Evolutionary conservation across 2,797 vertebrate genomes (phyloP).

Genomic region (Ctenochaetus hawaiiensis): DNA sequence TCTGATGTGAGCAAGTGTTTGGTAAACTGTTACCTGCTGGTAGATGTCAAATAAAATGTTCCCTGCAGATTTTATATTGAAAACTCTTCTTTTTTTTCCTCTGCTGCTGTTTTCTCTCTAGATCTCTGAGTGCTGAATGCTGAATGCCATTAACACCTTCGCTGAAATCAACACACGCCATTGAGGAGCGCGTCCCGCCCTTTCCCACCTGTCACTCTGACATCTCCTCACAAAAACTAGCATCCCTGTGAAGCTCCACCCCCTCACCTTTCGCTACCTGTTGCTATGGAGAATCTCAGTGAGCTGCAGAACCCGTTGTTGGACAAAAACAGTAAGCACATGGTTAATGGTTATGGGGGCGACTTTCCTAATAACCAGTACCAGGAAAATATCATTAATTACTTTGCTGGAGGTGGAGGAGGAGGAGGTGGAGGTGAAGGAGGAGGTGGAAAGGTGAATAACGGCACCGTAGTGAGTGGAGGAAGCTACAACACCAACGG

Average conservation of each 20-base stretch:
- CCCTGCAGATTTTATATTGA: slow-evolving; percentile 16
- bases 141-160: slow-evolving; percentile 71
- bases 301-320: slow-evolving; percentile 95
- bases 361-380: slow-evolving; percentile 90
- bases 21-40: slow-evolving; percentile 47
- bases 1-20: slow-evolving; percentile 47
- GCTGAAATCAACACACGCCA: slow-evolving; percentile 25
- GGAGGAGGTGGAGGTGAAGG: slow-evolving; percentile 77
- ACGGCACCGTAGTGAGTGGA: slow-evolving; percentile 86
- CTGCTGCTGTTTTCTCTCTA: slow-evolving; percentile 55
- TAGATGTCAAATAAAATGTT: slow-evolving; percentile 27
- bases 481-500: slow-evolving; percentile 80
- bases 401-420: slow-evolving; percentile 86
- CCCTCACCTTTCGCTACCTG: slow-evolving; percentile 21
- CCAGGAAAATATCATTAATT: slow-evolving; percentile 95
- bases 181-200: slow-evolving; percentile 43
- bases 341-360: slow-evolving; percentile 89
- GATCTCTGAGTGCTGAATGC: slow-evolving; percentile 62
- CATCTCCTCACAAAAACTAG: neutral
- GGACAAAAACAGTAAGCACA: slow-evolving; percentile 90
- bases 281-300: slow-evolving; percentile 92
- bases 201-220: slow-evolving; percentile 13
- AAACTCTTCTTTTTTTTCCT: slow-evolving; percentile 37
- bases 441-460: slow-evolving; percentile 73
- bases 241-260: slow-evolving; percentile 35